phyloP scores from a whole-genome alignment of 2,888 invertebrate genomes.

The Leptodirus hochenwartii region DNA sequence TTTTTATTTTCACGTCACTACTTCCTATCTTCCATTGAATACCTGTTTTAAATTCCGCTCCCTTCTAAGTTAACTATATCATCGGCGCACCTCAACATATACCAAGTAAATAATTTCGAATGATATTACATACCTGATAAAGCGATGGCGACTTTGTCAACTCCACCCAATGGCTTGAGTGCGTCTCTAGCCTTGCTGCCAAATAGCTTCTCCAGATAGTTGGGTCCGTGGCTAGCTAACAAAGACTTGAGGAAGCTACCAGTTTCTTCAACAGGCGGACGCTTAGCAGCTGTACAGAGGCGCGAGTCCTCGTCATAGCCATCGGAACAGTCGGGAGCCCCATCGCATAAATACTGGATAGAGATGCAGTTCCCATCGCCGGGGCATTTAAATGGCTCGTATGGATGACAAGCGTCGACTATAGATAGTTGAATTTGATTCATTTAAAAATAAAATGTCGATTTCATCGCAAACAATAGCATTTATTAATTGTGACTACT shows the following conservation, averaged over 20 bases:
- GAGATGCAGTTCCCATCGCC: constrained; percentile 89
- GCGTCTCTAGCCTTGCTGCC: constrained; percentile 89
- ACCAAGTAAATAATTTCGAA: no score
- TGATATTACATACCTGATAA: constrained; percentile 49
- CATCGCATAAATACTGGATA: constrained; percentile 91
- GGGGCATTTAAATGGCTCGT: constrained; percentile 93
- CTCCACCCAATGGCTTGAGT: constrained; percentile 78
- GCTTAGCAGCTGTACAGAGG: constrained; percentile 89
- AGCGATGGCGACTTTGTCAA: constrained; percentile 89
- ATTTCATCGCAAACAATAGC: no score
- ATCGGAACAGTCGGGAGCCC: constrained; percentile 84
- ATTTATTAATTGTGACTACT: no score
- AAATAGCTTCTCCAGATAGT: constrained; percentile 91
- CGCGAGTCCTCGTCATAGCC: constrained; percentile 91
- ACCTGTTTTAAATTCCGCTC: no score
- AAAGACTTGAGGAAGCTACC: constrained; percentile 88
- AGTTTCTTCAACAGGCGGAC: constrained; percentile 93
- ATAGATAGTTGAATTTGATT: constrained; percentile 15
- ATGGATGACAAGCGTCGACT: constrained; percentile 73
- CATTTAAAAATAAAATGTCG: no score
- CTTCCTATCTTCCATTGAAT: no score
- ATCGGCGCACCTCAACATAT: no score
- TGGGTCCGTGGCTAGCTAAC: constrained; percentile 86
- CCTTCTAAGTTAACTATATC: no score
- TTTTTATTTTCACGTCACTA: no score